A percentile compares a stretch with the other conserved stretches of the same genome.
Evolutionary conservation across 2,888 invertebrate species (phyloP).

Genomic region (Ligdia adustata): DNA sequence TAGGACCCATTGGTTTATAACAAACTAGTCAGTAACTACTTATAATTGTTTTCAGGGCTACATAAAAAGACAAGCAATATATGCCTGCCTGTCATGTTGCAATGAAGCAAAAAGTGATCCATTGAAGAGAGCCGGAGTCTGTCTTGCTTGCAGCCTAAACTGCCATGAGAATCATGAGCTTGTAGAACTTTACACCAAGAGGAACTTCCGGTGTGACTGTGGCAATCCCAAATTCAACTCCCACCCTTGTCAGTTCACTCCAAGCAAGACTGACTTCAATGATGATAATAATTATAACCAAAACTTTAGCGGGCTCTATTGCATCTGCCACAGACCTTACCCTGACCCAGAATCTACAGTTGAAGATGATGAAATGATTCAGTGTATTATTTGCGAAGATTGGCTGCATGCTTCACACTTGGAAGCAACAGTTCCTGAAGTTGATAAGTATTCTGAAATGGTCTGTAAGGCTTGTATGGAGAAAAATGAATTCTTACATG

Average conservation of each 20-base stretch:
- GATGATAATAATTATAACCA: slow-evolving; percentile 93
- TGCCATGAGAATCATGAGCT: slow-evolving; percentile 99
- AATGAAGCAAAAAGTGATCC: slow-evolving; percentile 85
- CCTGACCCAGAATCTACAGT: slow-evolving; percentile 93
- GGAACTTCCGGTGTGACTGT: slow-evolving; percentile 98
- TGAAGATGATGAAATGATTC: slow-evolving; percentile 96
- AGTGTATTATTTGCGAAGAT: slow-evolving; percentile 98
- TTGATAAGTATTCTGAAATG: slow-evolving; percentile 90
- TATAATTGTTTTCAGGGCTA: slow-evolving; percentile 91
- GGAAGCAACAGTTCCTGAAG: slow-evolving; percentile 82
- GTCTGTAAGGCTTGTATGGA: slow-evolving; percentile 91
- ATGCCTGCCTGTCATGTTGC: slow-evolving; percentile 96
- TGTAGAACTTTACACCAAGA: slow-evolving; percentile 97
- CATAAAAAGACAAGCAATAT: slow-evolving; percentile 95
- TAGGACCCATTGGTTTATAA: no score
- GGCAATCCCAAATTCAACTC: slow-evolving; percentile 91
- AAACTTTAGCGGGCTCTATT: slow-evolving; percentile 97
- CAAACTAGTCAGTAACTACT: no score
- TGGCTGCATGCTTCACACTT: slow-evolving; percentile 96
- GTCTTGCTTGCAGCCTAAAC: slow-evolving; percentile 95
- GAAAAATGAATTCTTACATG: slow-evolving; percentile 89
- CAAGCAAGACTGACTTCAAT: slow-evolving; percentile 87
- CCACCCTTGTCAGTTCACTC: slow-evolving; percentile 87
- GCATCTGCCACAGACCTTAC: slow-evolving; percentile 95
- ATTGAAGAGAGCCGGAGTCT: slow-evolving; percentile 90